Base-by-base conservation (phyloP, 1,140 invertebrate species). In the Panonychus citri region DNA sequence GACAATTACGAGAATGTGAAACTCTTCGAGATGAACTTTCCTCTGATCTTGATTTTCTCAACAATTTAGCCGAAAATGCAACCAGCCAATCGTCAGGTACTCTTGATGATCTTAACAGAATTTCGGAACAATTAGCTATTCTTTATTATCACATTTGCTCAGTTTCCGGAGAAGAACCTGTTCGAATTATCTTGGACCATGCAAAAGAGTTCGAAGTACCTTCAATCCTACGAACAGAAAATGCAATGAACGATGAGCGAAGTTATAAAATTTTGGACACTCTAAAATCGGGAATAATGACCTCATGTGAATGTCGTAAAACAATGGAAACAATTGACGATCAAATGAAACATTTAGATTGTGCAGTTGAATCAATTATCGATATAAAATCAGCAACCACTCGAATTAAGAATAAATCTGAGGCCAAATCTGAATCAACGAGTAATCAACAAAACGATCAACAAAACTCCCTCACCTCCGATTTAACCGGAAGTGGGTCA, bases 111-210 rank as follows among this genome's bases (percentile, higher is more conserved):
- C 63, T 76, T 60, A 77, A 82, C 50, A 78, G 77, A 42, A 79
- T 94, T 13, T 85, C 85, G 7, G 89, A 95, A 67, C 84, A 91
- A 67, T 69, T 98, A 60, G 86, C 88, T 37, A 83, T 89, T 66
- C 70, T 97, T 19, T 91, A 91, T 71, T 85, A 93, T 73, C 84
- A 93, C 68, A 84, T 93, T 42, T 90, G 86, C 66, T 83, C 52
- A n/a, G 83, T 91, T 21, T 94, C 91, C 69, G 86, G 87, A 24
- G 82, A 75, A 63, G 72, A 87, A 19, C 75, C 75, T 17, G 82
- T 79, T 59, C 71, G 88, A 25, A 80, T 94, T 24, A 78, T 93
- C 64, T 72, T 94, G 30, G 85, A 94, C 65, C 88, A 94, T 71
- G 83, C 84, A 63, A 55, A 59, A 58, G 57, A 61, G 10, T n/a